phyloP scores from a whole-genome alignment of 2,888 invertebrate species.

The Autographa pulchrina region DNA sequence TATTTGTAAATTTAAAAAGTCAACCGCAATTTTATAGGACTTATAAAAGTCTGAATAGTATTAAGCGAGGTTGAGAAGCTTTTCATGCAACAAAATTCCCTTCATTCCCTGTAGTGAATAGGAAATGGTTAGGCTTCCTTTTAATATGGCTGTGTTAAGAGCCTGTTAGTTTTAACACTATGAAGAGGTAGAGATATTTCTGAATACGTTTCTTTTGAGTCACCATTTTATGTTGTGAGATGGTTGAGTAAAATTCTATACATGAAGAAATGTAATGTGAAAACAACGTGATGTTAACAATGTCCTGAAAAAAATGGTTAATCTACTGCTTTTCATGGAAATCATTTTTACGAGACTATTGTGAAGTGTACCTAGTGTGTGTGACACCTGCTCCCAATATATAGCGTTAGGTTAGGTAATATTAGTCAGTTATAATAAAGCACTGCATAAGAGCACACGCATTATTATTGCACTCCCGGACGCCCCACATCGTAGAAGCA shows the following conservation, averaged over 20 bases:
- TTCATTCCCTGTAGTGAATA: constrained; percentile 66
- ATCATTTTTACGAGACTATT: too few relatives aligned
- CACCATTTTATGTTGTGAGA: background rate
- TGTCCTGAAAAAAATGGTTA: too few relatives aligned
- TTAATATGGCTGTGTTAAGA: constrained; percentile 35
- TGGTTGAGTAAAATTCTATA: background rate
- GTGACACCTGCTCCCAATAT: too few relatives aligned
- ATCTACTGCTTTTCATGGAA: too few relatives aligned
- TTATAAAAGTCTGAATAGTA: constrained; percentile 65
- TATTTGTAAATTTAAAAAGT: constrained; percentile 53
- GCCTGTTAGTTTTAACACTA: constrained; percentile 42
- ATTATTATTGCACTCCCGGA: too few relatives aligned
- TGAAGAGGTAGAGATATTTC: constrained; percentile 9
- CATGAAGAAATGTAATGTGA: too few relatives aligned
- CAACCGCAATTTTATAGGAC: constrained; percentile 56
- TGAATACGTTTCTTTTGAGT: background rate
- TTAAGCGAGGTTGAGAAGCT: constrained; percentile 58
- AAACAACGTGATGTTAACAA: too few relatives aligned
- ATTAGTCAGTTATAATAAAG: too few relatives aligned
- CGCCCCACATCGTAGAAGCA: too few relatives aligned
- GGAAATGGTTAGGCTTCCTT: constrained; percentile 50
- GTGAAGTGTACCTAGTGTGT: too few relatives aligned
- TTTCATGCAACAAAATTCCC: constrained; percentile 65
- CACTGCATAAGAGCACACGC: too few relatives aligned
- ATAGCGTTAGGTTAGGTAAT: too few relatives aligned